These are phyloP conservation scores for Euplagia quadripunctaria DNA, from an alignment of 2,888 invertebrate species.

Conservation along the genomic window DNA sequence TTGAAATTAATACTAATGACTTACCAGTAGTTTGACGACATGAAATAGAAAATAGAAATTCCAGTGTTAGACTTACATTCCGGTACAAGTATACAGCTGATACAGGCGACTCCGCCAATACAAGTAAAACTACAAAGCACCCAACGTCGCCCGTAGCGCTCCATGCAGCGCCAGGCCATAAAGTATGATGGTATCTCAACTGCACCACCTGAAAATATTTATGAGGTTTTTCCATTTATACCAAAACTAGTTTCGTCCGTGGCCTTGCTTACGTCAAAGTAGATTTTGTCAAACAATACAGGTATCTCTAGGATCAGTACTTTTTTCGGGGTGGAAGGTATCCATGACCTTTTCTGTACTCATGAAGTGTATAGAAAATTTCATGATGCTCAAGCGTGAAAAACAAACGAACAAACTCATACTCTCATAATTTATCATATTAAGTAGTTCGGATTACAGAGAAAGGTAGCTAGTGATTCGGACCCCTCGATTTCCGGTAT, in stretches of 20 bases:
- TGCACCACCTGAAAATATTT: constrained; percentile 82
- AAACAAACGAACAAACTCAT: too few species aligned
- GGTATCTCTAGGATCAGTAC: too few species aligned
- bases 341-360: background rate
- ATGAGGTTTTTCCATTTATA: background rate
- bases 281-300: background rate
- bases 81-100: constrained; percentile 89
- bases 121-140: constrained; percentile 89
- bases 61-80: constrained; percentile 80
- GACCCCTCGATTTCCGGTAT: too few species aligned
- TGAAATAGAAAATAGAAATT: constrained; percentile 53
- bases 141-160: constrained; percentile 89
- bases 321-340: too few species aligned
- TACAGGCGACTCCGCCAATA: constrained; percentile 89
- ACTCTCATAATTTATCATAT: too few species aligned
- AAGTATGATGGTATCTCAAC: constrained; percentile 90
- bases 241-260: background rate
- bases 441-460: too few species aligned
- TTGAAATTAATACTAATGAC: too few species aligned
- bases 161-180: constrained; percentile 90
- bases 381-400: too few species aligned
- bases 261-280: too few species aligned
- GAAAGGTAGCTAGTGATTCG: too few species aligned
- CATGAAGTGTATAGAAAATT: too few species aligned
- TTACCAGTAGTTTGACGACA: too few species aligned